phyloP scores from a whole-genome alignment of 2,888 invertebrate genomes.

The Acanthoscelides obtectus region DNA sequence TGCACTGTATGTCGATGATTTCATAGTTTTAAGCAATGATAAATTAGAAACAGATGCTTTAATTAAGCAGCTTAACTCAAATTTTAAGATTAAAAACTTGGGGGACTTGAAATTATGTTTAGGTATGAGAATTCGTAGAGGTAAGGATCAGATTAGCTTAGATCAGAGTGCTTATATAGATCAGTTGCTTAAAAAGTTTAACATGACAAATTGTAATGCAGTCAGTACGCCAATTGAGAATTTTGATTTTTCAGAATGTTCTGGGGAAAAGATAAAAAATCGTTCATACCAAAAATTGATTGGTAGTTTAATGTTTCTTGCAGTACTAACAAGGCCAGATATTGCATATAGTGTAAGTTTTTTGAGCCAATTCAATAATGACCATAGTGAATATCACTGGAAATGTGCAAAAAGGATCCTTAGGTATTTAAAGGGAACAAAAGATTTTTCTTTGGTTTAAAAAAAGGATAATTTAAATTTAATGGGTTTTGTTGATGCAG shows the following conservation, averaged over 20 bases:
- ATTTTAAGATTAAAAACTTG: too few species aligned
- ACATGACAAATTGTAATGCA: slow-evolving; percentile 10
- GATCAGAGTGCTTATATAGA: slow-evolving; percentile 20
- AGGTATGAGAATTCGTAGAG: slow-evolving; percentile 16
- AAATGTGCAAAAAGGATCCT: too few species aligned
- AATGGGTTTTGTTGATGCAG: slow-evolving; percentile 20
- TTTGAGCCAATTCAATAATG: slow-evolving; percentile 20
- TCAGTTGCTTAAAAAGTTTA: slow-evolving; percentile 9
- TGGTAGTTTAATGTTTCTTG: slow-evolving; percentile 18
- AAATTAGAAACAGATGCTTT: too few species aligned
- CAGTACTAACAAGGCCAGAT: slow-evolving; percentile 23
- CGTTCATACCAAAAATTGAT: slow-evolving; percentile 20
- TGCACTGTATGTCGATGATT: neutral
- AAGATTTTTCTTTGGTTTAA: slow-evolving; percentile 4
- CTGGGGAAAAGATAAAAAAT: slow-evolving; percentile 1
- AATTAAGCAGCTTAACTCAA: too few species aligned
- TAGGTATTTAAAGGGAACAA: slow-evolving; percentile 12
- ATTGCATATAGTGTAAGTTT: slow-evolving; percentile 24
- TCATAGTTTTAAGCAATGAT: neutral
- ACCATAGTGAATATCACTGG: slow-evolving; percentile 21
- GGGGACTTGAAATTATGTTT: slow-evolving; percentile 15
- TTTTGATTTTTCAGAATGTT: too few species aligned
- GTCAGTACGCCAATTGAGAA: slow-evolving; percentile 15
- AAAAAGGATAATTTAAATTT: slow-evolving; percentile 5
- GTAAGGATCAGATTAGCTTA: slow-evolving; percentile 12